Evolutionary conservation across 37 sponge, comb jelly and placozoan species (phyloP).

Genomic region (Halisarca cf. caerulea): DNA sequence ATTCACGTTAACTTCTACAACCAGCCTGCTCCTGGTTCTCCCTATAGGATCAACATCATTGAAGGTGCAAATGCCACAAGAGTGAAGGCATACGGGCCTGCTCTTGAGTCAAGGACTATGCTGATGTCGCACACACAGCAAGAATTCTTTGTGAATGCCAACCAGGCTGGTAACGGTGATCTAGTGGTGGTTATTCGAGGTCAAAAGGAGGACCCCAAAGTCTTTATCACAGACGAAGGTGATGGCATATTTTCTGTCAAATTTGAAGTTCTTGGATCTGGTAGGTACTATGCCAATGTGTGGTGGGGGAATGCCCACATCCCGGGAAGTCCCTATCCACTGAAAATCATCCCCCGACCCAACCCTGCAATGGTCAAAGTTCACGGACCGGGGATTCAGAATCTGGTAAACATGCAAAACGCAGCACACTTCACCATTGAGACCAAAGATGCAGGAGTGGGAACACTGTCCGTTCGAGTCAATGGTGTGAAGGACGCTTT

Average conservation of each 20-base stretch:
- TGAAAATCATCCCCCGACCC: constrained; percentile 62
- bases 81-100: constrained; percentile 78
- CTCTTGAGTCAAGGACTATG: constrained; percentile 65
- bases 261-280: background rate
- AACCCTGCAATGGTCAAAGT: constrained; percentile 75
- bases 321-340: constrained; percentile 34
- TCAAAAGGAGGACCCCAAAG: constrained; percentile 9
- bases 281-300: constrained; percentile 18
- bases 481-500: constrained; percentile 88
- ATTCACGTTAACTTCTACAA: constrained; percentile 8
- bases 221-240: constrained; percentile 18
- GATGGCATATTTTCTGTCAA: constrained; percentile 28
- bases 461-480: constrained; percentile 77
- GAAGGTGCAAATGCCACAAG: constrained; percentile 25
- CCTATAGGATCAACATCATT: background rate
- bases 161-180: background rate
- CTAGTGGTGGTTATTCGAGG: constrained; percentile 8
- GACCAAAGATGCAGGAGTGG: constrained; percentile 86
- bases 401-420: background rate
- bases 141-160: constrained; percentile 23
- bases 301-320: constrained; percentile 11
- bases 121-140: background rate
- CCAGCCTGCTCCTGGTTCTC: background rate
- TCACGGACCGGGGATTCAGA: constrained; percentile 50
- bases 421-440: constrained; percentile 80